phyloP scores from a whole-genome alignment of 1,140 invertebrate genomes.

The Cyclargus thomasi region DNA sequence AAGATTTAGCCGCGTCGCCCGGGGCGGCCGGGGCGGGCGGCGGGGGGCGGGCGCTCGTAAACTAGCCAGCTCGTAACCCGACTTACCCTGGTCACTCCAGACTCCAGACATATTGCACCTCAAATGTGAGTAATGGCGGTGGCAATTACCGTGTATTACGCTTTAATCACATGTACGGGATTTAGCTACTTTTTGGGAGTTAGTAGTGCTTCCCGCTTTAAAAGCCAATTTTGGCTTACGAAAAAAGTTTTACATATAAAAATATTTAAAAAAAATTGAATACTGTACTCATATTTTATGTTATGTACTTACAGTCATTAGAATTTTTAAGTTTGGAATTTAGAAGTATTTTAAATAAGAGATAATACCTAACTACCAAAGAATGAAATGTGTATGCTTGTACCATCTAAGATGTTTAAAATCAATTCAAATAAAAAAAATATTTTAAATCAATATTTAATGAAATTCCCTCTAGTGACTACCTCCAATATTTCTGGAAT shows the following conservation, averaged over 20 bases:
- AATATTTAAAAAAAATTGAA: too few species aligned
- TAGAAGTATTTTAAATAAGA: too few species aligned
- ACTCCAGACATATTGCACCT: conserved; percentile 25
- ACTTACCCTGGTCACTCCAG: conserved; percentile 45
- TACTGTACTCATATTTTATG: too few species aligned
- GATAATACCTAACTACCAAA: too few species aligned
- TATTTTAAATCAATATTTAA: too few species aligned
- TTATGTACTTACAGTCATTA: too few species aligned
- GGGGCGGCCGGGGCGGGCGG: conserved; percentile 28
- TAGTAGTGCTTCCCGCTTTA: not conserved
- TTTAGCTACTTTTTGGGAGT: not conserved
- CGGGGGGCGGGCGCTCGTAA: conserved; percentile 43
- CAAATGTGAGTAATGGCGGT: conserved; percentile 14
- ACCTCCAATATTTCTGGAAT: not conserved
- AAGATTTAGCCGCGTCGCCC: conserved; percentile 65
- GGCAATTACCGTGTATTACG: not conserved
- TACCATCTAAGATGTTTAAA: too few species aligned
- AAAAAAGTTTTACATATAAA: too few species aligned
- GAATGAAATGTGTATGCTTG: too few species aligned
- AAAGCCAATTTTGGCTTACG: not conserved
- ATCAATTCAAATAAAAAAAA: too few species aligned
- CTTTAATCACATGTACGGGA: not conserved
- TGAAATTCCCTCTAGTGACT: not conserved
- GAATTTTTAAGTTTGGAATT: too few species aligned
- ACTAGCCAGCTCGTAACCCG: conserved; percentile 58